Percentiles rank a stretch among this genome's conserved stretches.
These are phyloP conservation scores for Scortum barcoo DNA, from an alignment of 2,113 vertebrate species.

Conservation along the genomic window DNA sequence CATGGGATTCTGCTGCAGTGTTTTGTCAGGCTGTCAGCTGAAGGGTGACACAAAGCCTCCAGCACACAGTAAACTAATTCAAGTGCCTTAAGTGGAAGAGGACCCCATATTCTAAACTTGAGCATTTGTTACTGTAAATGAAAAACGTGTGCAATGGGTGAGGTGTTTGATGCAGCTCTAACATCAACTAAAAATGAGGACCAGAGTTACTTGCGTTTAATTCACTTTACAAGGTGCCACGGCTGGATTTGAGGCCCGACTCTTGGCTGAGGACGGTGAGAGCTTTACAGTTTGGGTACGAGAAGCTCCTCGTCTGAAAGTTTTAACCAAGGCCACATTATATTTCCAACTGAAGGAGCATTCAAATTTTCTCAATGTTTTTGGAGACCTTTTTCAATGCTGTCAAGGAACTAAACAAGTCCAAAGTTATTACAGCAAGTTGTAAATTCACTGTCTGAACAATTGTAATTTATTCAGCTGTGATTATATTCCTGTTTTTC, in stretches of 20 bases:
- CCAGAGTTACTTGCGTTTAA: slow-evolving; percentile 26
- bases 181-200: slow-evolving; percentile 1
- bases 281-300: not conserved
- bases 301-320: slow-evolving; percentile 4
- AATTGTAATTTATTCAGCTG: slow-evolving; percentile 37
- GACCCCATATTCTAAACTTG: slow-evolving; percentile 19
- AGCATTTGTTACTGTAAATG: slow-evolving; percentile 28
- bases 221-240: slow-evolving; percentile 41
- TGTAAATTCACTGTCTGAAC: slow-evolving; percentile 27
- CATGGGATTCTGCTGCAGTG: slow-evolving; percentile 31
- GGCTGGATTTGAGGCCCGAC: slow-evolving; percentile 18
- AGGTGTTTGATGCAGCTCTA: slow-evolving; percentile 16
- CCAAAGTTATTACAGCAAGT: slow-evolving; percentile 42
- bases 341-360: slow-evolving; percentile 4
- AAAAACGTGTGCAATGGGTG: not conserved
- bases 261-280: not conserved
- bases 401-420: slow-evolving; percentile 20
- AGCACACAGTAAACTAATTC: slow-evolving; percentile 32
- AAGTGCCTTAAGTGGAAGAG: slow-evolving; percentile 48
- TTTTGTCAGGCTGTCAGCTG: slow-evolving; percentile 15
- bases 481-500: slow-evolving; percentile 13
- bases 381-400: not conserved
- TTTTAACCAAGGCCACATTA: not conserved
- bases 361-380: slow-evolving; percentile 18
- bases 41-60: slow-evolving; percentile 20